Percentiles rank a stretch among this genome's conserved stretches.
Evolutionary conservation across 2,113 vertebrate genomes (phyloP).

Genomic region (Sinosuthora webbiana): DNA sequence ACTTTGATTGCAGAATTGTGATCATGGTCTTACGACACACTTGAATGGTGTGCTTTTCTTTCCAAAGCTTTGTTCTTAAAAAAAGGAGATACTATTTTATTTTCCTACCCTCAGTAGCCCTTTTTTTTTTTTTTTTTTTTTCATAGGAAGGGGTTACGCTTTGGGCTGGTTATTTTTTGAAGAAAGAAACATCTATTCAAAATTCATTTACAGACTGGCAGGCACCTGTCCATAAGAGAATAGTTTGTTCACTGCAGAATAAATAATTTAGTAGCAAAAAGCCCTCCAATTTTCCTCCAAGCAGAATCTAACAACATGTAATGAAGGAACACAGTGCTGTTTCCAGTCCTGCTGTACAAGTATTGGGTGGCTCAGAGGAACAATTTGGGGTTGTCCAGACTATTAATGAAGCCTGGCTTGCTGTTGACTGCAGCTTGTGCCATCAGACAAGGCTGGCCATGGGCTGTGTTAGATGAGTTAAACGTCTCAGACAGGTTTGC

Average conservation of each 20-base stretch:
- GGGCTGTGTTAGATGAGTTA: neutral
- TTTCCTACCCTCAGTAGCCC: neutral
- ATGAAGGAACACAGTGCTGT: neutral
- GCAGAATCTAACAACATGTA: neutral
- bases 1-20: neutral
- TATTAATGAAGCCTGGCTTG: neutral
- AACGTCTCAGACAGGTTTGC: neutral
- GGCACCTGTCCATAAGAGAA: neutral
- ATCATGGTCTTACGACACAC: neutral
- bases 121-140: neutral
- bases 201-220: neutral
- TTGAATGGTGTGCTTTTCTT: neutral
- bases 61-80: neutral
- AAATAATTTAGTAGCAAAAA: constrained; percentile 24
- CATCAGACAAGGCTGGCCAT: neutral
- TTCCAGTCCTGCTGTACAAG: neutral
- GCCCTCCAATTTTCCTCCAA: neutral
- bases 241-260: neutral
- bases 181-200: neutral
- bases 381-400: neutral
- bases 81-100: neutral
- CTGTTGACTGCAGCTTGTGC: neutral
- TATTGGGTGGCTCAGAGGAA: neutral
- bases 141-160: neutral
- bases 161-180: neutral